Evolutionary conservation across 2,888 invertebrate genomes (phyloP).

Genomic region (Toxonevra muliebris): DNA sequence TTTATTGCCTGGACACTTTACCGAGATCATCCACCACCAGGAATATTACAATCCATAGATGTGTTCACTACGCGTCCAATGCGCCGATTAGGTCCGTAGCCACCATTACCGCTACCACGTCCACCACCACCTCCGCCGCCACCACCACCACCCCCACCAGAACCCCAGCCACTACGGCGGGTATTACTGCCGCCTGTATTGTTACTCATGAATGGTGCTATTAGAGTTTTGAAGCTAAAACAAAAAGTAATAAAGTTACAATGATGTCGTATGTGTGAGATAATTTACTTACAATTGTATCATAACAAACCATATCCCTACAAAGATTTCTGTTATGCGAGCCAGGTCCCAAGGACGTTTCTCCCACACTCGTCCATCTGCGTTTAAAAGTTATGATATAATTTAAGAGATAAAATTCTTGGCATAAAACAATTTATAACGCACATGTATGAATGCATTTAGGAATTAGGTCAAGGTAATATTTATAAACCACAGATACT

Average conservation of each 20-base stretch:
- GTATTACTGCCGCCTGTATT: constrained; percentile 34
- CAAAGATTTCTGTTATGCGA: constrained; percentile 50
- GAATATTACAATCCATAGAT: constrained; percentile 47
- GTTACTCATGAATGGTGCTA: constrained; percentile 52
- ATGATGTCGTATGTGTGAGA: not conserved
- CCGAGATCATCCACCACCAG: constrained; percentile 46
- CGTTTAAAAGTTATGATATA: not conserved
- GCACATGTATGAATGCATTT: no score
- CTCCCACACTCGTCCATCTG: constrained; percentile 55
- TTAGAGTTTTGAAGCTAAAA: constrained; percentile 48
- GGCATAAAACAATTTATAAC: no score
- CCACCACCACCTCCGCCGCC: constrained; percentile 36
- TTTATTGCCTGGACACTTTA: constrained; percentile 43
- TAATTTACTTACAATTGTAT: constrained; percentile 50
- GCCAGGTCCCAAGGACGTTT: constrained; percentile 55
- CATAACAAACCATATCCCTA: constrained; percentile 49
- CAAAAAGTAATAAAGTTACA: not conserved
- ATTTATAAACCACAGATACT: not conserved
- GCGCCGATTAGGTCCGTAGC: constrained; percentile 48
- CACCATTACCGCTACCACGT: constrained; percentile 29
- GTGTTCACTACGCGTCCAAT: constrained; percentile 44
- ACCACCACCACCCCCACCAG: constrained; percentile 43
- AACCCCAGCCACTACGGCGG: constrained; percentile 38
- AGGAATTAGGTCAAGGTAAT: not conserved
- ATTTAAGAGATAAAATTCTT: not conserved